Base-by-base conservation (phyloP, 2,888 invertebrate genomes). In the Amphipyra berbera region DNA sequence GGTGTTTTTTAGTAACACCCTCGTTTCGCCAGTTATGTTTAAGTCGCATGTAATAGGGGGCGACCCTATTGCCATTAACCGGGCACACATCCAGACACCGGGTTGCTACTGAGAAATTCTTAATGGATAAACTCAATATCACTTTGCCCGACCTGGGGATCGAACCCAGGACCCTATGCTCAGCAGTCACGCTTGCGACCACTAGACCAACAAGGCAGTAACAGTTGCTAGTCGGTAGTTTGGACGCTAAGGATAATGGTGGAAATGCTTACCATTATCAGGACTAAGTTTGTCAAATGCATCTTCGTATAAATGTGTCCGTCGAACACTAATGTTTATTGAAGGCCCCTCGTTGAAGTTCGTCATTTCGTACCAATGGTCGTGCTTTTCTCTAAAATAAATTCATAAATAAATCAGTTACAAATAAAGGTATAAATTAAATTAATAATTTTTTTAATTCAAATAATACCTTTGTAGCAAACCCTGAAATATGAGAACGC, bases 291-390 rank as follows among this genome's bases (percentile, higher is more conserved):
- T 98, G 55, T 99, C 98, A 87, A 98, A 99, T 0, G 99, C 98
- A 91, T 99, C 99, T 93, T 99, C 99, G 88, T 99, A 99, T n/a
- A 99, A 95, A 93, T 98, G 98, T 74, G 98, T 97, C 59, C 99
- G 95, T 61, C 98, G 94, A 7, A 98, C 97, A 35, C 97, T 96
- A 38, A 98, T 96, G 78, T 96, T 96, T 74, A 97, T 97, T 44
- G 96, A 95, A 0, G 97, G 97, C 0, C 97, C 97, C 78, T 96
- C 96, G 78, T 97, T 95, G 84, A 97, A 97, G 67, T 97, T 96
- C 12, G 96, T 95, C 74, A 96, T 89, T 79, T 97, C 96, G n/a
- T 97, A 97, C 90, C 97, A 97, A 75, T 97, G 96, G 12, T 97
- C 96, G 50, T 95, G 91, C 83, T 97, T 97, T 84, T 97, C 97